Evolutionary conservation across 2,888 invertebrate species (phyloP).

Genomic region (Rhorus exstirpatorius): DNA sequence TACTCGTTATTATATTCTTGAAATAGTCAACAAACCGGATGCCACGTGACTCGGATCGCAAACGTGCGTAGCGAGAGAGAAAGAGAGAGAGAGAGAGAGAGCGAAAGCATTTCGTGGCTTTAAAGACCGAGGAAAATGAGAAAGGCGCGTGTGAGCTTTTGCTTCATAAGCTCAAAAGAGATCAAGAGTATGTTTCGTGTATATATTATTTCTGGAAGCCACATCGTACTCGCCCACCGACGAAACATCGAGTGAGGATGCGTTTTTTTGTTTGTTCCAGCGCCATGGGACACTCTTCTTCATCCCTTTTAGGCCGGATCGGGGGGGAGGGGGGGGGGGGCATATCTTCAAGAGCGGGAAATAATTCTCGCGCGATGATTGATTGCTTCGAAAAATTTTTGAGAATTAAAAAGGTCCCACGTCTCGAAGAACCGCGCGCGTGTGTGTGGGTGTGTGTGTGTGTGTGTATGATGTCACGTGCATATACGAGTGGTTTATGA

Average conservation of each 20-base stretch:
- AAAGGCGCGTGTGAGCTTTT: slow-evolving; percentile 67
- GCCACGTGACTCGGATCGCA: slow-evolving; percentile 74
- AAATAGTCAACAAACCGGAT: slow-evolving; percentile 84
- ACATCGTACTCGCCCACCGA: slow-evolving; percentile 47
- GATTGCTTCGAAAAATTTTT: slow-evolving; percentile 39
- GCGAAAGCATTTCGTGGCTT: slow-evolving; percentile 36
- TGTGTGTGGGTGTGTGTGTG: not conserved
- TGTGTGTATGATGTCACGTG: not conserved
- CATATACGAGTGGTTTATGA: not conserved
- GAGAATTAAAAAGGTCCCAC: slow-evolving; percentile 27
- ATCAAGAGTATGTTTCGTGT: slow-evolving; percentile 46
- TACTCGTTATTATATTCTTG: slow-evolving; percentile 83
- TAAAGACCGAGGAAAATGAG: slow-evolving; percentile 49
- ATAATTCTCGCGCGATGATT: slow-evolving; percentile 46
- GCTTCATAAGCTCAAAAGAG: slow-evolving; percentile 55
- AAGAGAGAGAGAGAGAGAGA: slow-evolving; percentile 34
- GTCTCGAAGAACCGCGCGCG: slow-evolving; percentile 3
- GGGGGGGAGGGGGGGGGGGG: slow-evolving; percentile 19
- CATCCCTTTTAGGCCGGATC: not conserved
- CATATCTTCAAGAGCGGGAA: slow-evolving; percentile 21
- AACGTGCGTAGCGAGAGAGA: slow-evolving; percentile 31
- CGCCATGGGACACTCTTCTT: not conserved
- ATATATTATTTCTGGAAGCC: slow-evolving; percentile 65
- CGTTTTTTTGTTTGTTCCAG: slow-evolving; percentile 28
- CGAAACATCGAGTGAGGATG: slow-evolving; percentile 49